Evolutionary conservation across 2,888 invertebrate species (phyloP), one percentile per base, ranked within the genome.

Genomic region (Orchesellides sinensis): DNA sequence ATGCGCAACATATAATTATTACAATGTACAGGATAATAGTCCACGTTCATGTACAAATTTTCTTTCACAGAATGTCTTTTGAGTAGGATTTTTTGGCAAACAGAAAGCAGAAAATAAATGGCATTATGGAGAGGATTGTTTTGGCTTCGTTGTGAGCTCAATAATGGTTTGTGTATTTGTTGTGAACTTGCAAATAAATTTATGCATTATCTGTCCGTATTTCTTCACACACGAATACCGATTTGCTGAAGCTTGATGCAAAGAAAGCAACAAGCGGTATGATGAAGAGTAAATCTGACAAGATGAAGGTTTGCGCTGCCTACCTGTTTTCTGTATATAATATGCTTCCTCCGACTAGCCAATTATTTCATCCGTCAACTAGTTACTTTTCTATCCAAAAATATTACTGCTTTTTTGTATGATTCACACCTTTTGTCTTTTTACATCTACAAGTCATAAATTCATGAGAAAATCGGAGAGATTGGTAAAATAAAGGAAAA

Each of bases 1-100:
- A 52, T 17, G 54, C 32, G 25, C 19, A 69, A 56, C 70, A 40
- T 70, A 40, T 70, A 70, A 70, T 70, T 70, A 70, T 56, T n/a
- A n/a, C n/a, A 40, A 68, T 68, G 47, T 12, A 66, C 25, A 45
- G 25, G 63, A 66, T 47, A 66, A 45, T 45, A 14, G 17, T 52
- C 52, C 52, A 52, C 5, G n/a, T n/a, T n/a, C 3, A 17, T 52
- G 17, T 52, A 52, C 8, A 52, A 8, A 17, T n/a, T 21, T 21
- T 25, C 27, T 45, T 54, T 21, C 25, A 23, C 21, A 54, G 54
- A 54, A 54, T 54, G 54, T 54, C 10, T 23, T 54, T n/a, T n/a
- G n/a, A n/a, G n/a, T n/a, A n/a, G n/a, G n/a, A n/a, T n/a, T n/a
- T n/a, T n/a, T n/a, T n/a, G n/a, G n/a, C n/a, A n/a, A n/a, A n/a